phyloP scores from a whole-genome alignment of 2,797 vertebrate genomes.

The Eleutherodactylus coqui region DNA sequence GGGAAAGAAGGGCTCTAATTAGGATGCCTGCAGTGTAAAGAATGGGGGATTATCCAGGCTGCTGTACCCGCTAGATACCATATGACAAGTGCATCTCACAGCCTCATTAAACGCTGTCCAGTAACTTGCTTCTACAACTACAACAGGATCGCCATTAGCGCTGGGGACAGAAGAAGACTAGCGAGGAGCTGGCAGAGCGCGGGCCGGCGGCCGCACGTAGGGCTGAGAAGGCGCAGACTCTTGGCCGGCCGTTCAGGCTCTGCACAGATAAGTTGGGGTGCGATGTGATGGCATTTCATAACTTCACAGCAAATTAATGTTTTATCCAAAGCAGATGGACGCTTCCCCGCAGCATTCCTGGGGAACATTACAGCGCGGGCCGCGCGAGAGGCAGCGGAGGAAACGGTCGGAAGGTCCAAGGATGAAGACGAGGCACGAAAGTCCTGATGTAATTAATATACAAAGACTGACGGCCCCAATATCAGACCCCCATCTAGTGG shows the following conservation, averaged over 20 bases:
- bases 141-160: background rate
- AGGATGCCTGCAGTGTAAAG: background rate
- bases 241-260: slow-evolving; percentile 25
- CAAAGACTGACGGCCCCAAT: no score
- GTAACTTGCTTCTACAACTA: background rate
- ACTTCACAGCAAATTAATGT: slow-evolving; percentile 57
- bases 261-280: slow-evolving; percentile 26
- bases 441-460: no score
- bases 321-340: slow-evolving; percentile 61
- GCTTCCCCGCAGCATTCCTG: slow-evolving; percentile 49
- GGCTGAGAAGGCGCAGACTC: background rate
- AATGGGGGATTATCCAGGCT: background rate
- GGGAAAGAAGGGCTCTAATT: background rate
- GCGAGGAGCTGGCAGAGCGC: background rate
- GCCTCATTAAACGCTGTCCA: background rate
- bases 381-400: no score
- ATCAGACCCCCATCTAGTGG: no score
- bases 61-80: no score
- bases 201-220: background rate
- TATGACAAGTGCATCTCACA: background rate
- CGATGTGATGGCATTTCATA: slow-evolving; percentile 48
- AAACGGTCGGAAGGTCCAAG: no score
- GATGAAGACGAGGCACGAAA: no score
- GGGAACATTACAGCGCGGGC: slow-evolving; percentile 53
- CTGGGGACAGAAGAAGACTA: background rate